phyloP scores from a whole-genome alignment of 2,888 invertebrate species.

The Maniola hyperantus region DNA sequence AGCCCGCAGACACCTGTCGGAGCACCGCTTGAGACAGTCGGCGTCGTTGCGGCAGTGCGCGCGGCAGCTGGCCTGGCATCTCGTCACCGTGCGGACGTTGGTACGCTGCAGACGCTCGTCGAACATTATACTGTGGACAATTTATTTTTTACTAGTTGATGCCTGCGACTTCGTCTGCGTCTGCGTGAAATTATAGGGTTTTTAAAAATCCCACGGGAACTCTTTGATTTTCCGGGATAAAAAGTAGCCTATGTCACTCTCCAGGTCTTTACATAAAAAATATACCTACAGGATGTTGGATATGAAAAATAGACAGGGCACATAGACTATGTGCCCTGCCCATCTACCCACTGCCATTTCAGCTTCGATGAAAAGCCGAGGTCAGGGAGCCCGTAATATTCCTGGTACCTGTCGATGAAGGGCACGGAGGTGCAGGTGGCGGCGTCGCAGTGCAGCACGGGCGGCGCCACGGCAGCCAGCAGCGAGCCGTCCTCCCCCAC shows the following conservation, averaged over 20 bases:
- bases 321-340: no score
- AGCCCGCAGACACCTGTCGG: constrained; percentile 63
- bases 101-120: constrained; percentile 66
- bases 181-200: no score
- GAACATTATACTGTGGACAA: constrained; percentile 65
- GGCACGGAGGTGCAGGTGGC: constrained; percentile 76
- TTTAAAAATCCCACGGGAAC: no score
- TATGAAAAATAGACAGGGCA: no score
- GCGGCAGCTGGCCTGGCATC: constrained; percentile 73
- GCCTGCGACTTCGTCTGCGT: no score
- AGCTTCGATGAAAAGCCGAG: no score
- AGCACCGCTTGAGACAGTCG: constrained; percentile 73
- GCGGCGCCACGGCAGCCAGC: constrained; percentile 74
- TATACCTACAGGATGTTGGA: no score
- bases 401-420: constrained; percentile 73
- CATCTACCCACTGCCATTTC: no score
- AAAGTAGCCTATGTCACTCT: no score
- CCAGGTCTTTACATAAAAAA: no score
- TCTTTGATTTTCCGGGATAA: no score
- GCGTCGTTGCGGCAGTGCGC: constrained; percentile 74
- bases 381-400: no score
- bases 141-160: neutral
- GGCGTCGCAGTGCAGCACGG: constrained; percentile 74
- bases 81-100: constrained; percentile 71
- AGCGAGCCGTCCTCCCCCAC: constrained; percentile 71